phyloP scores from a whole-genome alignment of 2,797 vertebrate species.

The Chiloscyllium punctatum region DNA sequence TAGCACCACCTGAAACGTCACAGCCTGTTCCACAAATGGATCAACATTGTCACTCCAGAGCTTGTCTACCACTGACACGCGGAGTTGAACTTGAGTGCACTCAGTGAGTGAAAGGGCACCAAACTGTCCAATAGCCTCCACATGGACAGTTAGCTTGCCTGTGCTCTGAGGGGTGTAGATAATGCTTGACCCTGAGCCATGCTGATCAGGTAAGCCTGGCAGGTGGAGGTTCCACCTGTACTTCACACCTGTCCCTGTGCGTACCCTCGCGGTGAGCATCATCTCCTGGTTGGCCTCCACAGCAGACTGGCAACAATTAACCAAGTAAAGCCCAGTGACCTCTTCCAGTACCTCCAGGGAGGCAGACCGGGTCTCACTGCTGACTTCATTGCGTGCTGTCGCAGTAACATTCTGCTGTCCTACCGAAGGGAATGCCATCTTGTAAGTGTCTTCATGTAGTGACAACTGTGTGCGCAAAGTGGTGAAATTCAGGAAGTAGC shows the following conservation, averaged over 20 bases:
- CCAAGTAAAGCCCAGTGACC: constrained; percentile 53
- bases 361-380: constrained; percentile 45
- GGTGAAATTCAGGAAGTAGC: constrained; percentile 52
- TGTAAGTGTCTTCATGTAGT: constrained; percentile 42
- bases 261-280: constrained; percentile 51
- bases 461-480: constrained; percentile 45
- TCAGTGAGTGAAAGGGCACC: constrained; percentile 53
- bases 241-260: constrained; percentile 44
- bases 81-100: constrained; percentile 51
- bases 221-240: constrained; percentile 63
- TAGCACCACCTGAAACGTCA: constrained; percentile 49
- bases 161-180: constrained; percentile 50
- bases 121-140: constrained; percentile 54
- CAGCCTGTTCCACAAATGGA: constrained; percentile 51
- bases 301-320: constrained; percentile 50
- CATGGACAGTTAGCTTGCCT: constrained; percentile 54
- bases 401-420: constrained; percentile 53
- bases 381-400: constrained; percentile 59
- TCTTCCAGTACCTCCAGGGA: constrained; percentile 52
- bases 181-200: constrained; percentile 53
- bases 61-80: constrained; percentile 48
- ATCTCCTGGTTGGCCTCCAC: constrained; percentile 53
- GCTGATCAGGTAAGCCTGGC: constrained; percentile 42
- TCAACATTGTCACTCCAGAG: constrained; percentile 48
- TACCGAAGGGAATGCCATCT: constrained; percentile 49